Base-by-base conservation (phyloP, 2,113 vertebrate species). In the Collichthys lucidus region DNA sequence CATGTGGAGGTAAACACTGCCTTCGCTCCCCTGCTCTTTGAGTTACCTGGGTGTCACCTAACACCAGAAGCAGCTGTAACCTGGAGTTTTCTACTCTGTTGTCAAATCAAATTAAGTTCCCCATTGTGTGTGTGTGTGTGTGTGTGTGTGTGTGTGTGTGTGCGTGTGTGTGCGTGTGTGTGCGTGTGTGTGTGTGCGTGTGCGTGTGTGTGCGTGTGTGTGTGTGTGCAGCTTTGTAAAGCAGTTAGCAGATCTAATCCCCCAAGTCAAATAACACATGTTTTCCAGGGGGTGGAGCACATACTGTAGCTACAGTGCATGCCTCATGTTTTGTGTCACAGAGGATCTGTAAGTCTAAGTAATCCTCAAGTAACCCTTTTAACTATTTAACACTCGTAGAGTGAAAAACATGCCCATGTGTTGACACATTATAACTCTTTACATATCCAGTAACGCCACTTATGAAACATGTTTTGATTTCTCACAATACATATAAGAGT, bases 221-320 rank as follows among this genome's bases (percentile, higher is more conserved):
- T n/a, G n/a, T n/a, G n/a, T n/a, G n/a, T 40, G 16, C 4, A 6
- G 11, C 16, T 75, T 20, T 63, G 42, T 50, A 20, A 52, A 59
- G 53, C 49, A 83, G 62, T 67, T 59, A 63, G 68, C 15, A 24
- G 26, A 55, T 65, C 1, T 61, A 29, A 42, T 78, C 52, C 24
- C 31, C 10, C 35, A 72, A 59, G 57, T 67, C 47, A 79, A 77
- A 53, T 52, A 15, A 42, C 52, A 53, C 50, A 26, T 78, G 22
- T 84, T 82, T 79, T 80, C 44, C 76, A 79, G 16, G 40, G 72
- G 70, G 62, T 75, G 74, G 24, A 71, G 77, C 55, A 44, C 26
- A 73, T 4, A 53, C 24, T 75, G 24, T 61, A 73, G 24, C 62
- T 66, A 55, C 61, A 29, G 22, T 55, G 31, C 63, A 20, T 57